Base-by-base conservation (phyloP, 2,113 vertebrate genomes). In the Microtus richardsoni region DNA sequence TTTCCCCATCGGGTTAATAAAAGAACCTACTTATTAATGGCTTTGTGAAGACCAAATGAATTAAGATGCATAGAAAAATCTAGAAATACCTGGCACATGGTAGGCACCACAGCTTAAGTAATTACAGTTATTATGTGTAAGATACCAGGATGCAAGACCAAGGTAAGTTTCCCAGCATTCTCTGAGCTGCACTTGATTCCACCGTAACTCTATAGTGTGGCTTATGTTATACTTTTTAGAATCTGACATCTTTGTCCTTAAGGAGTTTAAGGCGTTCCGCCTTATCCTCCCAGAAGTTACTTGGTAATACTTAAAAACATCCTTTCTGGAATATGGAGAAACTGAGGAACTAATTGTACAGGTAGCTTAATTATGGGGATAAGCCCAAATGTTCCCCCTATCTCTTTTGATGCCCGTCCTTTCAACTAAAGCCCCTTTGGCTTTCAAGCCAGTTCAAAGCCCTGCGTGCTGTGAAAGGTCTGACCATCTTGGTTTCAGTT, bases 61-160 rank as follows among this genome's bases (percentile, higher is more conserved):
- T 95, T 79, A 91, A 82, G 60, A 78, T 39, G 39, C 58, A 94
- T 54, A 78, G 41, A 74, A 91, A 89, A 11, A 66, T 66, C 80
- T 73, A 66, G 82, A 91, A 93, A 86, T 86, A 52, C 60, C 39
- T 95, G 62, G 62, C 52, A 58, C 16, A 58, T 10, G 64, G 44
- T 49, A 88, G 90, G 54, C 1, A 4, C 83, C 88, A 44, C 47
- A 52, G 3, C 70, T 19, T 79, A 88, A 66, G 68, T 96, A 97
- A 97, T 97, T 83, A 96, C 95, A 95, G 54, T 92, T 68, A 91
- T 97, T 96, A 94, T 44, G 68, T 86, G 54, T 71, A 68, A 54
- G 47, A 47, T 60, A 94, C 66, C 52, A 80, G n/a, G 66, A 91
- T 75, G 80, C 68, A 94, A 85, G 86, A 96, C 88, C 78, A 82